Evolutionary conservation across 1,140 invertebrate genomes (phyloP).

Genomic region (Copidosoma floridanum): DNA sequence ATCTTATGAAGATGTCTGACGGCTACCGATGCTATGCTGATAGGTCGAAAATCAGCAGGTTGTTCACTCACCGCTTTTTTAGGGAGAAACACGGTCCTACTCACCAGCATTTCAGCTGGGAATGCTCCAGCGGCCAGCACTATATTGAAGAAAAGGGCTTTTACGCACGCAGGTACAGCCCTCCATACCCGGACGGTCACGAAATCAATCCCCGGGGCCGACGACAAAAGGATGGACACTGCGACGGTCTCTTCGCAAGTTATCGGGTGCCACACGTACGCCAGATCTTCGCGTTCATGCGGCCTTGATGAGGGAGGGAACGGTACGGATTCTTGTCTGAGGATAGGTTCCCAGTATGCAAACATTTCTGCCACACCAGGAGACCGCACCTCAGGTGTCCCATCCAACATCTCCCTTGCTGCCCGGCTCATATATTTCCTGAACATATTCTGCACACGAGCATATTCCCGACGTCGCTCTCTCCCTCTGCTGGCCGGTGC

Average conservation of each 20-base stretch:
- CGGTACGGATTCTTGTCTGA: neutral
- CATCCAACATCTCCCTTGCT: slow-evolving; percentile 13
- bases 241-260: neutral
- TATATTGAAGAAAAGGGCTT: slow-evolving; percentile 27
- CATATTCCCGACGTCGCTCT: slow-evolving; percentile 7
- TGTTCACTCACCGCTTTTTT: slow-evolving; percentile 6
- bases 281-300: neutral
- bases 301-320: neutral
- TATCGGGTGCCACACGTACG: slow-evolving; percentile 1
- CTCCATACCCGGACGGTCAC: slow-evolving; percentile 11
- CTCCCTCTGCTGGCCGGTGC: neutral
- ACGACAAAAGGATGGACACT: neutral
- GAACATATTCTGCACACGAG: slow-evolving; percentile 9
- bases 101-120: neutral
- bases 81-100: neutral
- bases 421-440: slow-evolving; percentile 1
- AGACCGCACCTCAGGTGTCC: neutral
- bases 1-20: slow-evolving; percentile 38
- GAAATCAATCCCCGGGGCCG: slow-evolving; percentile 18
- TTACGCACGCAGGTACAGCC: neutral
- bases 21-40: slow-evolving; percentile 47
- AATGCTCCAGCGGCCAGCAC: slow-evolving; percentile 14
- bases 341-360: neutral
- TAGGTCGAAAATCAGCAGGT: slow-evolving; percentile 44
- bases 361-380: neutral